phyloP scores from a whole-genome alignment of 2,113 vertebrate species.

The Nicator chloris region DNA sequence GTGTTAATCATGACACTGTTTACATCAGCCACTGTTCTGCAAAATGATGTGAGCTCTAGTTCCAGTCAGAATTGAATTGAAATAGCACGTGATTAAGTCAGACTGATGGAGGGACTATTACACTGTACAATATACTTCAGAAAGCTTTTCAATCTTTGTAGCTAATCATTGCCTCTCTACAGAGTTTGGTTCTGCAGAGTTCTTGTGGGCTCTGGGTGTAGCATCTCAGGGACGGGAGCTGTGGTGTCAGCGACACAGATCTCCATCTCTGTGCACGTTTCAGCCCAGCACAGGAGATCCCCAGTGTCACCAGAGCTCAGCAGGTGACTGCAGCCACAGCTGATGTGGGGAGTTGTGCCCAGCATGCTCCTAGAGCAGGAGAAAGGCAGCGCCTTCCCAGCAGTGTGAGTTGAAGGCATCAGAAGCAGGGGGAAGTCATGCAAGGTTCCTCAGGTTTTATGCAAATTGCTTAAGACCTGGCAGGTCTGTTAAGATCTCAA shows the following conservation, averaged over 20 bases:
- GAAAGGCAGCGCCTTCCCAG: background rate
- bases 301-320: too few relatives aligned
- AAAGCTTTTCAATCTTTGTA: background rate
- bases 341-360: background rate
- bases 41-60: background rate
- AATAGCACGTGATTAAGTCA: background rate
- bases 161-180: background rate
- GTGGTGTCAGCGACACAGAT: background rate
- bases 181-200: background rate
- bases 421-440: background rate
- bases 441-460: background rate
- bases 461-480: background rate
- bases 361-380: background rate
- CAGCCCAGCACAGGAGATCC: background rate
- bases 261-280: background rate
- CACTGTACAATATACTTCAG: background rate
- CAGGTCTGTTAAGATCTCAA: background rate
- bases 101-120: background rate
- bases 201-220: background rate
- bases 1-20: background rate
- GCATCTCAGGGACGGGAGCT: background rate
- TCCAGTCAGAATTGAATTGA: background rate
- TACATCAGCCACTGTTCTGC: background rate
- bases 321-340: background rate
- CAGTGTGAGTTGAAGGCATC: fast-evolving